Base-by-base conservation (phyloP, 2,113 vertebrate genomes). In the Noturus placidus region DNA sequence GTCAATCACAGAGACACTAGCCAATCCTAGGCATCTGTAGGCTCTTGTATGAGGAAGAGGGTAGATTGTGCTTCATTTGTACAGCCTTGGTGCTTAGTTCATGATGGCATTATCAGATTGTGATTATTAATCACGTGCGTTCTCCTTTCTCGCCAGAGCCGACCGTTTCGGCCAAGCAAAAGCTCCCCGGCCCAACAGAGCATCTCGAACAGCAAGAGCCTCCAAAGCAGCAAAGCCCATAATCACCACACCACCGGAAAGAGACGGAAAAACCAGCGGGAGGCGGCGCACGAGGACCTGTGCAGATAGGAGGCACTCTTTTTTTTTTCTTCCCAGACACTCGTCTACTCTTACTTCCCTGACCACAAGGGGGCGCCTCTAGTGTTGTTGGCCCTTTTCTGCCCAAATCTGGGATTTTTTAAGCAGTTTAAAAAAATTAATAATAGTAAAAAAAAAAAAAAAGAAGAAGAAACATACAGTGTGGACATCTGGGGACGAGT, bases 201-300 rank as follows among this genome's bases (percentile, higher is more conserved):
- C 93, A 95, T 96, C 69, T 91, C 96, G 87, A 94, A 94, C 91
- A 96, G 93, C 95, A 98, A 97, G 93, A 96, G 94, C 20, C 96
- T 96, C 88, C 97, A 95, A 89, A 96, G 94, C 93, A 96, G 93
- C 96, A 98, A 97, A 93, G 95, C 97, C 59, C 97, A 97, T 92
- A 96, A 96, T 92, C 96, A 96, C 91, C 97, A 96, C 92, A 96
- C 95, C 95, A 96, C 96, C n/a, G 95, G 96, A 95, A 99, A 99
- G 93, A 98, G 96, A 94, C 97, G 98, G 96, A 99, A 97, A 96
- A 97, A 97, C 94, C 97, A 97, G 95, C 95, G 96, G 88, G 98
- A 98, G 89, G 93, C 95, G 0, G 94, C 94, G 90, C 96, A 97
- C 78, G 96, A 97, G 79, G 97, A 99, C 92, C 96, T 98, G 63